Evolutionary conservation across 2,888 invertebrate genomes (phyloP).

Genomic region (Morpho helenor): DNA sequence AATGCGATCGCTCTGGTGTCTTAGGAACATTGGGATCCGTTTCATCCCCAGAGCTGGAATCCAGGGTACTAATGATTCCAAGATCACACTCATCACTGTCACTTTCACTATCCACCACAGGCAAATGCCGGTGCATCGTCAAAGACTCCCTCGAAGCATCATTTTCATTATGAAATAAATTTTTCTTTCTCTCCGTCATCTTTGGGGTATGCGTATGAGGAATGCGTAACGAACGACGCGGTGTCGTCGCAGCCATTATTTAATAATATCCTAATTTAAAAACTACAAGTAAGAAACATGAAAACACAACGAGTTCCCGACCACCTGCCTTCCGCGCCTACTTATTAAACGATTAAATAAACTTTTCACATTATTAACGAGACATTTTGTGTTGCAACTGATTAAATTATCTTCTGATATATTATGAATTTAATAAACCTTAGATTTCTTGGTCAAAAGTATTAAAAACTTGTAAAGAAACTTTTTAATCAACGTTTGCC

Average conservation of each 20-base stretch:
- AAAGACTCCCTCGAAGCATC: conserved; percentile 50
- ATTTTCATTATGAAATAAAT: conserved; percentile 73
- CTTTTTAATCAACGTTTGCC: conserved; percentile 43
- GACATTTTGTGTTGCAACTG: background rate
- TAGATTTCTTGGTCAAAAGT: background rate
- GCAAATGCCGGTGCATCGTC: conserved; percentile 60
- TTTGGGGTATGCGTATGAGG: conserved; percentile 75
- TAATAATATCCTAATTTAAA: conserved; percentile 27
- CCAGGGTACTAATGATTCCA: conserved; percentile 78
- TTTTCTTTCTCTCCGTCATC: conserved; percentile 81
- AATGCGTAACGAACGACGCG: conserved; percentile 57
- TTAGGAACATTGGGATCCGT: conserved; percentile 53
- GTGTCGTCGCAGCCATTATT: conserved; percentile 62
- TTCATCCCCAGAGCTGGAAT: conserved; percentile 71
- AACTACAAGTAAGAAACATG: conserved; percentile 27
- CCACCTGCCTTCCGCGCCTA: conserved; percentile 30
- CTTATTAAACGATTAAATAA: conserved; percentile 6
- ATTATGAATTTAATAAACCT: background rate
- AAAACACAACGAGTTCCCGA: conserved; percentile 29
- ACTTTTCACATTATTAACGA: background rate
- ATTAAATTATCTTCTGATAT: background rate
- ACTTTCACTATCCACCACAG: conserved; percentile 69
- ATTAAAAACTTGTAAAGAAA: conserved; percentile 18
- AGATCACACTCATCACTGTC: conserved; percentile 76
- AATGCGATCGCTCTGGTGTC: conserved; percentile 53